Conservation (phyloP, 1,140 invertebrate genomes). For the Aphelenchoides besseyi region DNA sequence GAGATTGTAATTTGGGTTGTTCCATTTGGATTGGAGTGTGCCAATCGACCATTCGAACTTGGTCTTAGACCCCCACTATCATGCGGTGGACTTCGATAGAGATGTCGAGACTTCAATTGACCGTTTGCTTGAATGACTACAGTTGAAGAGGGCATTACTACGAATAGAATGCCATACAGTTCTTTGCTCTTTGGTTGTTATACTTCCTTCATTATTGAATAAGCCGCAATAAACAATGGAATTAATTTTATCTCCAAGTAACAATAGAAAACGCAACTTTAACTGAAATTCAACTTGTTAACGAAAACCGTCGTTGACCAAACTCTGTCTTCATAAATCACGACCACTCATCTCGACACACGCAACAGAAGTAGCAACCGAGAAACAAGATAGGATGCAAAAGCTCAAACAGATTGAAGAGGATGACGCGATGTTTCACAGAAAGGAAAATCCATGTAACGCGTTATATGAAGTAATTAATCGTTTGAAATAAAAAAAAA, state of each 20-base stretch:
- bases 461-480: too few relatives aligned
- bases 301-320: neutral
- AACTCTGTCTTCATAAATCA: neutral
- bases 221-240: neutral
- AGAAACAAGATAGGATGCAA: neutral
- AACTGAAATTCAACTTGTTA: neutral
- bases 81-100: neutral
- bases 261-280: neutral
- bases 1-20: neutral
- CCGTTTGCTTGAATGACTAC: neutral
- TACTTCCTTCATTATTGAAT: neutral
- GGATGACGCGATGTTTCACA: conserved; percentile 1
- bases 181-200: neutral
- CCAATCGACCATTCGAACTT: neutral
- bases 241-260: neutral
- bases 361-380: neutral
- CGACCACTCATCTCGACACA: too few relatives aligned
- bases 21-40: neutral
- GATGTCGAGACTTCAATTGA: neutral
- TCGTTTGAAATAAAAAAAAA: too few relatives aligned
- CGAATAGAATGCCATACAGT: too few relatives aligned
- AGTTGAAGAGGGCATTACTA: neutral
- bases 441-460: too few relatives aligned
- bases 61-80: neutral
- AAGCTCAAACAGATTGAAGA: neutral